Base-by-base conservation (phyloP, 2,797 vertebrate genomes). In the Pipistrellus pygmaeus region DNA sequence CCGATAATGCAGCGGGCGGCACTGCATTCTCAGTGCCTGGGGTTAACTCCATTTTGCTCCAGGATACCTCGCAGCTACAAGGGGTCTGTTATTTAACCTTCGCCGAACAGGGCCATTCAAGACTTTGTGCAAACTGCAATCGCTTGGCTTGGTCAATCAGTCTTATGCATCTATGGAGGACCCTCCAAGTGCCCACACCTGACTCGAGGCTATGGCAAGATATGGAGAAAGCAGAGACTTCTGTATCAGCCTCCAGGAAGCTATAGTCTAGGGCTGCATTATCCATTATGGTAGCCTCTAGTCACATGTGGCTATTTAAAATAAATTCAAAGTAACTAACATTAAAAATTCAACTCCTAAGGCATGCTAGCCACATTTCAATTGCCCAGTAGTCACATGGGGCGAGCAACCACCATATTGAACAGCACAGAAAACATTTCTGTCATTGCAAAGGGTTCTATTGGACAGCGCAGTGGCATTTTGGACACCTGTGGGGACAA, bases 311-410 rank as follows among this genome's bases (percentile, higher is more conserved):
- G 57, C 68, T 78, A 55, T 91, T 83, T 20, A 60, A 69, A 64
- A 66, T 87, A 44, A 77, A 88, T 76, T 13, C 41, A 60, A 82
- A 93, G 17, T 55, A 53, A 80, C n/a, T 76, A 66, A 46, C 82
- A 91, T 23, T 17, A 68, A 88, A 93, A 76, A 64, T 32, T 90
- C 44, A 71, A 8, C 84, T 86, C 62, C 35, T 82, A 53, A 84
- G 5, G 78, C 10, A 27, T 35, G 81, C 51, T 64, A 66, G 89
- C 21, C 15, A 72, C 68, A 48, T 72, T 85, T 85, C 25, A 57
- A 51, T 38, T 9, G n/a, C 14, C 48, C 7, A 32, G 2, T 25
- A 48, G 51, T 13, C 21, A 48, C 13, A 25, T 14, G 38, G n/a
- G 77, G 10, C 21, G 21, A 25, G n/a, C n/a, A 44, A 41, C 11